A percentile compares a stretch with the other conserved stretches of the same genome.
These are phyloP conservation scores for Burhinus bistriatus DNA, from an alignment of 2,113 vertebrate genomes.

Conservation along the genomic window DNA sequence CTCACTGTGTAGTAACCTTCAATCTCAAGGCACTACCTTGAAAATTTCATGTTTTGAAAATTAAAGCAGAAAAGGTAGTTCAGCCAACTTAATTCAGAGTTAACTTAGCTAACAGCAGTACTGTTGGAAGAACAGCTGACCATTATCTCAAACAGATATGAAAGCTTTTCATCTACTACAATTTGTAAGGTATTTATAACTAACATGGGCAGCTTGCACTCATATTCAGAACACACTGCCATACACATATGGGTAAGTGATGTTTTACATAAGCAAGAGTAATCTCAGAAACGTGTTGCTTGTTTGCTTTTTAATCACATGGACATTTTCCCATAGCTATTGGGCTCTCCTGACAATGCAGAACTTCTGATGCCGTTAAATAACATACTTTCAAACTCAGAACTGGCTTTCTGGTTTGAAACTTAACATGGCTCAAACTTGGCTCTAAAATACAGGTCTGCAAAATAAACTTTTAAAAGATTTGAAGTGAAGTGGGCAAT, in stretches of 20 bases:
- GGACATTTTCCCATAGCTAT: background rate
- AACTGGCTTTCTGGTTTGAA: background rate
- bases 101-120: background rate
- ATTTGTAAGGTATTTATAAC: background rate
- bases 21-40: background rate
- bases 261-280: background rate
- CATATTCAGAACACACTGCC: background rate
- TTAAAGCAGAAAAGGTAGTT: background rate
- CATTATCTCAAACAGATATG: background rate
- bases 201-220: background rate
- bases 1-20: background rate
- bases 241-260: background rate
- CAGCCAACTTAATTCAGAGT: background rate
- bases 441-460: background rate
- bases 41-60: background rate
- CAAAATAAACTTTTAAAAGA: background rate
- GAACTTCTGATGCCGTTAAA: background rate
- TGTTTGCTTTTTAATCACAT: background rate
- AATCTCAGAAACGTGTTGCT: background rate
- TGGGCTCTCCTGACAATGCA: background rate
- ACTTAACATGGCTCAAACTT: background rate
- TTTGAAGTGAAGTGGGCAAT: rapidly evolving
- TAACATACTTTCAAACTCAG: background rate
- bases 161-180: background rate
- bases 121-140: background rate